Evolutionary conservation across 2,797 vertebrate genomes (phyloP).

Genomic region (Hoplostethus atlanticus): DNA sequence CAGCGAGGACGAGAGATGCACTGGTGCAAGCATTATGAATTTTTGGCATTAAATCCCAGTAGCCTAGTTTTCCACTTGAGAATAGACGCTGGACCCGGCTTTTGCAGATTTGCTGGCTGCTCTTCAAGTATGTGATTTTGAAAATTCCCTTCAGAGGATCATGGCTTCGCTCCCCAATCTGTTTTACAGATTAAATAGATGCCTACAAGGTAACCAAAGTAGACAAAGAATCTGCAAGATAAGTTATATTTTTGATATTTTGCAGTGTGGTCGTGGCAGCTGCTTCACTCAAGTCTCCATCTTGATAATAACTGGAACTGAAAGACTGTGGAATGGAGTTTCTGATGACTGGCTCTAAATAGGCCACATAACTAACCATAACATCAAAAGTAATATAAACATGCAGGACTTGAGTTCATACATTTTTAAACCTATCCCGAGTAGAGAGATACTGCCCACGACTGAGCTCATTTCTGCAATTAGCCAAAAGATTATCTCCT

Average conservation of each 20-base stretch:
- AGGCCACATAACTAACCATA: not conserved
- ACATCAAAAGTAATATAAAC: not conserved
- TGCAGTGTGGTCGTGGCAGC: not conserved
- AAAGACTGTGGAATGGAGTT: conserved; percentile 10
- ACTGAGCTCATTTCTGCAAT: conserved; percentile 24
- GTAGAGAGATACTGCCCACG: not conserved
- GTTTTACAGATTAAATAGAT: conserved; percentile 41
- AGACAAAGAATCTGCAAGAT: not conserved
- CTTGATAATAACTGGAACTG: not conserved
- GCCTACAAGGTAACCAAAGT: not conserved
- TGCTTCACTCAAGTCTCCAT: conserved; percentile 2
- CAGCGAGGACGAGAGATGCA: conserved; percentile 39
- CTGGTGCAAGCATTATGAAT: conserved; percentile 51
- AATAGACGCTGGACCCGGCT: conserved; percentile 43
- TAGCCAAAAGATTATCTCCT: not conserved
- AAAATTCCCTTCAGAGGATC: conserved; percentile 51
- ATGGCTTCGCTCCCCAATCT: conserved; percentile 24
- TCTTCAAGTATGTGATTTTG: conserved; percentile 63
- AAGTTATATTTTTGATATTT: not conserved
- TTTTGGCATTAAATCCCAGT: conserved; percentile 54
- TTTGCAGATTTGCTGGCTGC: conserved; percentile 55
- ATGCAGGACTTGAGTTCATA: too few relatives aligned
- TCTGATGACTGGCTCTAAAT: not conserved
- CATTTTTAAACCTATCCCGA: not conserved
- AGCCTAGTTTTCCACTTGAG: conserved; percentile 67